Conservation (phyloP, 2,797 vertebrate genomes). For the Manis javanica region DNA sequence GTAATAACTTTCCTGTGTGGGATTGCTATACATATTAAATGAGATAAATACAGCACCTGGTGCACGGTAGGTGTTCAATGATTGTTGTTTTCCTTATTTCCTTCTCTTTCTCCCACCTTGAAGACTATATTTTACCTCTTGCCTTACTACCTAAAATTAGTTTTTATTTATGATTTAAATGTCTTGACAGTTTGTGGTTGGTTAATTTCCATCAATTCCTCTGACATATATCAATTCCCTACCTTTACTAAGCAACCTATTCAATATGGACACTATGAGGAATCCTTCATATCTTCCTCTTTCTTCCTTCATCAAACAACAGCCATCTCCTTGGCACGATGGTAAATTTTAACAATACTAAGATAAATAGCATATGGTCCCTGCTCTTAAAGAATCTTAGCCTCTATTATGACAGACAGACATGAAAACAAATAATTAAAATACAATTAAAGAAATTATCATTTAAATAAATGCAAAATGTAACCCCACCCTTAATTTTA, state of each 20-base stretch:
- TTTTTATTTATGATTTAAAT: not conserved
- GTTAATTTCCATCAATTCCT: not conserved
- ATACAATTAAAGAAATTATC: not conserved
- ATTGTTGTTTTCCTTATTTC: not conserved
- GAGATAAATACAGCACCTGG: not conserved
- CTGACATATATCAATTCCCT: not conserved
- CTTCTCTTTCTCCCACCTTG: not conserved
- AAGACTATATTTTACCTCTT: not conserved
- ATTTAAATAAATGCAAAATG: not conserved
- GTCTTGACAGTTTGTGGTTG: not conserved
- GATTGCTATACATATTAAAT: not conserved
- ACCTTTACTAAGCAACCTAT: not conserved
- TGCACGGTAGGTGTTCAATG: not conserved
- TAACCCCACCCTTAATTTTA: not conserved
- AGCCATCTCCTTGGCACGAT: not conserved
- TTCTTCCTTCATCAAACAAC: not conserved
- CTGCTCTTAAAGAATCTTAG: not conserved
- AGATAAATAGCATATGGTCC: not conserved
- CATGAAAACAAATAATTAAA: not conserved
- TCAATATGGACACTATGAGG: not conserved
- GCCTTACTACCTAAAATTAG: not conserved
- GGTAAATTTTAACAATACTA: not conserved
- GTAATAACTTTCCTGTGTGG: not conserved
- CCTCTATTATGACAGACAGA: not conserved
- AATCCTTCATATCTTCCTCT: not conserved